Conservation (phyloP, 2,113 vertebrate genomes). For the Rhineura floridana region DNA sequence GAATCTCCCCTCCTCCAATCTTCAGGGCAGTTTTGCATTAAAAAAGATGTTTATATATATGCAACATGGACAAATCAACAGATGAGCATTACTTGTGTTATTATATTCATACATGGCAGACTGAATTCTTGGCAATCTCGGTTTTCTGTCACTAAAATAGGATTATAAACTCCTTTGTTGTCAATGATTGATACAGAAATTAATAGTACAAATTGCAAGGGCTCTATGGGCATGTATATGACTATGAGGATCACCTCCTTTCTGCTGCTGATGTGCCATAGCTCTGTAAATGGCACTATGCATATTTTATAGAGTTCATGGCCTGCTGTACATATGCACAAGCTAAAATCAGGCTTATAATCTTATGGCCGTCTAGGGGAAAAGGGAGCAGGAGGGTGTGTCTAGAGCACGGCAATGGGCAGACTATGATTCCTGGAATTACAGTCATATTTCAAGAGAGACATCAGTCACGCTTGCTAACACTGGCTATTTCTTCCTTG, state of each 20-base stretch:
- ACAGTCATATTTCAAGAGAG: neutral
- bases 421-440: neutral
- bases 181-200: neutral
- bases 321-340: accelerated
- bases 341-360: neutral
- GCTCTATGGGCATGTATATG: neutral
- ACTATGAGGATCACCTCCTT: neutral
- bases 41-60: neutral
- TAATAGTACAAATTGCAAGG: neutral
- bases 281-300: neutral
- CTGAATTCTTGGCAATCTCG: neutral
- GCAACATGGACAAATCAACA: neutral
- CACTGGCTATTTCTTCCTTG: neutral
- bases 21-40: neutral
- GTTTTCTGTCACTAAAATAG: neutral
- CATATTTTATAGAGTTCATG: neutral
- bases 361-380: neutral
- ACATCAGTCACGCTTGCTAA: neutral
- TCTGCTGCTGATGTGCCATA: accelerated
- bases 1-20: neutral
- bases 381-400: neutral
- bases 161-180: neutral
- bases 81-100: neutral
- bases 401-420: neutral
- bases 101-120: neutral